Percentiles rank a stretch among this genome's conserved stretches.
Conservation (phyloP, 2,888 invertebrate species). For the Oscheius onirici region DNA sequence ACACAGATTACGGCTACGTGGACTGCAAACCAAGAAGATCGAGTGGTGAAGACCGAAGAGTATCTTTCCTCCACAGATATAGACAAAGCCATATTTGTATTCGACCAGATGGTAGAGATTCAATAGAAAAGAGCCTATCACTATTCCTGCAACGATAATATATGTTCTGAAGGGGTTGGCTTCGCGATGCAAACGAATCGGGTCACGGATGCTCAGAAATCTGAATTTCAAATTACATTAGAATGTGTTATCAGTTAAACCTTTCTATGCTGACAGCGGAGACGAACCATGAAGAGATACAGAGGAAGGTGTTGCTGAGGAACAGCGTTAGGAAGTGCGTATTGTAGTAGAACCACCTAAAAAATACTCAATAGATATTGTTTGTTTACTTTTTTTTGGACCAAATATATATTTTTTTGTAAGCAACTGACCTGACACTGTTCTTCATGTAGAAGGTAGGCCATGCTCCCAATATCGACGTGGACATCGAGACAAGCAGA, state of each 20-base stretch:
- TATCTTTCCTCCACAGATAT: constrained; percentile 20
- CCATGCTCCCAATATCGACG: constrained; percentile 29
- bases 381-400: no score
- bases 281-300: constrained; percentile 35
- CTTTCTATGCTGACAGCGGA: constrained; percentile 30
- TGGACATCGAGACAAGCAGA: constrained; percentile 27
- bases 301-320: constrained; percentile 24
- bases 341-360: constrained; percentile 28
- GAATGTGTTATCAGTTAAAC: neutral
- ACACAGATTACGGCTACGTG: neutral
- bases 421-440: constrained; percentile 17
- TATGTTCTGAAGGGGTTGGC: constrained; percentile 14
- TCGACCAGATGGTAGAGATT: constrained; percentile 30
- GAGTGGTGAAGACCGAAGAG: constrained; percentile 32
- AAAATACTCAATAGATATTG: no score
- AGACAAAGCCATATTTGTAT: constrained; percentile 22
- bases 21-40: constrained; percentile 4
- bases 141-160: constrained; percentile 17
- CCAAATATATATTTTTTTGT: no score
- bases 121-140: constrained; percentile 21
- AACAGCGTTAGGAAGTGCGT: constrained; percentile 23
- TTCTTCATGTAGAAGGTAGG: constrained; percentile 29
- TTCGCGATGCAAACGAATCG: constrained; percentile 30
- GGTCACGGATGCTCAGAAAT: constrained; percentile 29
- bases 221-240: neutral